Evolutionary conservation across 2,888 invertebrate species (phyloP), one percentile per base, ranked within the genome.

Genomic region (Phalangium opilio): DNA sequence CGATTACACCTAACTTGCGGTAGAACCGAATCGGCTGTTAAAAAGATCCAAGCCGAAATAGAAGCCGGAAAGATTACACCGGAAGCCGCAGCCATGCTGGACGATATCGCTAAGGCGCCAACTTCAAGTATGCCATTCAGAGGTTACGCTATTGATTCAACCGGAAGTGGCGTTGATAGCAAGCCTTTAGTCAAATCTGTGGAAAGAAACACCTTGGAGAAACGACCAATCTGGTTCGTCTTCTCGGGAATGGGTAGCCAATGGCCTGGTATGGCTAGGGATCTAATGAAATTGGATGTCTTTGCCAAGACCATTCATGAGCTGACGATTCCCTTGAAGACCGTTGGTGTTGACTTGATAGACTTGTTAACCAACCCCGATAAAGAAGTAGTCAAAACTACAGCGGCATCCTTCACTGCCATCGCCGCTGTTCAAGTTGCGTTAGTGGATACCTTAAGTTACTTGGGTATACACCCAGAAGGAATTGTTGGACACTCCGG

Each of bases 211-310:
- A 21, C 43, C 11, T 14, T 35, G 20, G 79, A 80, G 38, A 74
- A 75, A 53, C 75, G 84, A 12, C 89, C 93, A 1, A 70, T 95
- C 47, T 96, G 93, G 87, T 96, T 78, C 67, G 76, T 96, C 53
- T 96, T 90, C 70, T 83, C 91, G 41, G 98, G 98, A 50, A 96
- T 98, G 96, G 96, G 96, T 12, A 82, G 86, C 38, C 96, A 96
- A 70, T 96, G 95, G 95, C 75, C 83, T 42, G 89, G 87, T 60
- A 96, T 96, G 95, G 93, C 81, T 12, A 79, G 79, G 62, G 76
- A 81, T 50, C 73, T 98, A 56, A 79, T 95, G 78, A 69, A 73
- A 52, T 71, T 96, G 53, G 84, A 87, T 45, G 69, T 73, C 1
- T 95, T 95, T 70, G 78, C 77, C 53, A 74, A 76, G 46, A 81